Evolutionary conservation across 2,113 vertebrate genomes (phyloP).

Genomic region (Tauraco erythrolophus): DNA sequence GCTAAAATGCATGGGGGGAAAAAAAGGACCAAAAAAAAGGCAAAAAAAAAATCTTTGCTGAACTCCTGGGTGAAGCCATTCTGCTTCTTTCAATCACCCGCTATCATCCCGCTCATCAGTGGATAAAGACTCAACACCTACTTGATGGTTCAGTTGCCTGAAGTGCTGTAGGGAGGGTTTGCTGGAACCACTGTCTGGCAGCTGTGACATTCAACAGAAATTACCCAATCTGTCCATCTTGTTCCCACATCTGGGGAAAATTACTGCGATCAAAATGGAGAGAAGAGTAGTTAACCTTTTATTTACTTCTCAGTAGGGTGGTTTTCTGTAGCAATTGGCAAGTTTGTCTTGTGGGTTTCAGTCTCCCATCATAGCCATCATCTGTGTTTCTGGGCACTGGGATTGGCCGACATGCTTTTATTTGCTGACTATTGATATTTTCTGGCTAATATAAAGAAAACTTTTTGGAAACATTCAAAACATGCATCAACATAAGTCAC

Average conservation of each 20-base stretch:
- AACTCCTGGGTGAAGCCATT: background rate
- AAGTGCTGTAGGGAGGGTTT: background rate
- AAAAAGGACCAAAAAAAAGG: too few relatives aligned
- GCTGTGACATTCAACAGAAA: background rate
- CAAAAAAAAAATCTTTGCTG: background rate
- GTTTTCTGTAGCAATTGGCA: background rate
- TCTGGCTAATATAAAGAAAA: background rate
- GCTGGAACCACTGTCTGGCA: background rate
- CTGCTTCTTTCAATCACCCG: background rate
- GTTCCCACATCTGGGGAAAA: conserved; percentile 13
- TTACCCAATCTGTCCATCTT: background rate
- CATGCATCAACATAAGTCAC: background rate
- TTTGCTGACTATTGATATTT: background rate
- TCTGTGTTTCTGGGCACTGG: background rate
- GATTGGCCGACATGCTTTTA: background rate
- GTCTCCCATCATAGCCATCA: background rate
- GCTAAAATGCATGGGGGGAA: too few relatives aligned
- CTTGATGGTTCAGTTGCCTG: background rate
- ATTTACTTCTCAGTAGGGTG: background rate
- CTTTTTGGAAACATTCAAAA: background rate
- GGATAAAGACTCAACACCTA: background rate
- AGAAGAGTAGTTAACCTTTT: background rate
- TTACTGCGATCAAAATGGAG: conserved; percentile 19
- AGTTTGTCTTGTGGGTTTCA: background rate
- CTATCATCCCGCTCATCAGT: background rate